Percentiles rank a stretch among this genome's conserved stretches.
These are phyloP conservation scores for Micromys minutus DNA, from an alignment of 2,113 vertebrate species.

Conservation along the genomic window DNA sequence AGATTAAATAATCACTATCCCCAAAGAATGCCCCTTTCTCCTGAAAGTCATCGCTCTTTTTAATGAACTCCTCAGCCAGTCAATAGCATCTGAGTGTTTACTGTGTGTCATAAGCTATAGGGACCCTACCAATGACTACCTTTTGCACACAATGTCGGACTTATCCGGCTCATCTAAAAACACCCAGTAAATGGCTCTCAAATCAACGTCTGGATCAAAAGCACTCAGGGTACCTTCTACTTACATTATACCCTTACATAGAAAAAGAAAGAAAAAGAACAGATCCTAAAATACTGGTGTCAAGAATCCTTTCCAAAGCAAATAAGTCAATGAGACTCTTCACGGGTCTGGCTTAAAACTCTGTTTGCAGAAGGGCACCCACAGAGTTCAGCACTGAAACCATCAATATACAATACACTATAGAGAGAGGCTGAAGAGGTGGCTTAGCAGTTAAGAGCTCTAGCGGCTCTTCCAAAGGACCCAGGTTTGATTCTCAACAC, in stretches of 20 bases:
- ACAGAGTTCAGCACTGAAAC: constrained; percentile 1
- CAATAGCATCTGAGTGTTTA: background rate
- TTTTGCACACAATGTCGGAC: background rate
- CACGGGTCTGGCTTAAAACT: background rate
- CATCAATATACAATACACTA: background rate
- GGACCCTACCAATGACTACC: background rate
- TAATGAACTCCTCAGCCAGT: background rate
- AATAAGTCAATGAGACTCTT: background rate
- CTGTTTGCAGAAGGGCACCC: background rate
- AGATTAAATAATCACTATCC: background rate
- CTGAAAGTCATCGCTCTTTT: background rate
- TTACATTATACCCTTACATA: background rate
- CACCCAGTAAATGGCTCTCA: background rate
- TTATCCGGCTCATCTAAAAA: background rate
- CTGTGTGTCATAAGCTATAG: no score
- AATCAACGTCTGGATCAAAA: background rate
- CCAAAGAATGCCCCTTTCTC: background rate
- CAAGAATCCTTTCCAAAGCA: background rate
- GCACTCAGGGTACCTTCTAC: background rate
- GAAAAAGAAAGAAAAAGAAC: background rate
- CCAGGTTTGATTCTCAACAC: background rate
- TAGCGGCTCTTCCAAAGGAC: background rate
- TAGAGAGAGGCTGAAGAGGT: background rate
- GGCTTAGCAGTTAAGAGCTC: background rate
- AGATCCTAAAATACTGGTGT: background rate